Evolutionary conservation across 2,113 vertebrate species (phyloP), one percentile per base, ranked within the genome.

Genomic region (Prietella phreatophila): DNA sequence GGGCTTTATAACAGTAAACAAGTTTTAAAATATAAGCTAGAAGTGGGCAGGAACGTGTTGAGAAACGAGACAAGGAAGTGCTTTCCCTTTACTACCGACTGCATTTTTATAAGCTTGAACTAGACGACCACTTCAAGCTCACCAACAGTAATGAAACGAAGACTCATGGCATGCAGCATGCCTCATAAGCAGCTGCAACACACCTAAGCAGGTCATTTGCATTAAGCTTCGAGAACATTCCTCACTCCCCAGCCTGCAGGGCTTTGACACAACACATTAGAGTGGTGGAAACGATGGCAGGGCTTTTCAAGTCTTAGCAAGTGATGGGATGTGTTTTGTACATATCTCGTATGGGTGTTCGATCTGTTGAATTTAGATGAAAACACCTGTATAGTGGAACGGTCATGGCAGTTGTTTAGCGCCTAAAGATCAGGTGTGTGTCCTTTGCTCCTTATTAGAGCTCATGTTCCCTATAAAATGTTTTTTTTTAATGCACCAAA

Each of bases 31-130:
- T 56, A 85, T 87, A 89, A 61, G 61, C 84, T 75, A 86, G 88
- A 63, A 60, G 27, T 33, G 47, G 85, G 84, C 67, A 39, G 50
- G 88, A 81, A 81, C 47, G 20, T 84, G 61, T 61, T 14, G 60
- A 88, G 86, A 80, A 89, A 58, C n/a, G 81, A 27, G 27, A 65
- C 42, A 17, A 69, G 85, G 87, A 90, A 90, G 86, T 36, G 60
- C 76, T 67, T 61, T 79, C 87, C 53, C 67, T 69, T 87, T 84
- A 85, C 20, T 78, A 50, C 20, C 55, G 33, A 83, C 33, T 65
- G 20, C 47, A 65, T 79, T 86, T 88, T 73, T 87, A 87, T 33
- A 84, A 67, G 80, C 8, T 71, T 20, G 13, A 30, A 67, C 86
- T 78, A 36, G 8, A 58, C 11, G 13, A 55, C 63, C 20, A 73